A percentile compares a stretch with the other conserved stretches of the same genome.
Conservation (phyloP, 2,888 invertebrate species). For the Cyclophora punctaria region DNA sequence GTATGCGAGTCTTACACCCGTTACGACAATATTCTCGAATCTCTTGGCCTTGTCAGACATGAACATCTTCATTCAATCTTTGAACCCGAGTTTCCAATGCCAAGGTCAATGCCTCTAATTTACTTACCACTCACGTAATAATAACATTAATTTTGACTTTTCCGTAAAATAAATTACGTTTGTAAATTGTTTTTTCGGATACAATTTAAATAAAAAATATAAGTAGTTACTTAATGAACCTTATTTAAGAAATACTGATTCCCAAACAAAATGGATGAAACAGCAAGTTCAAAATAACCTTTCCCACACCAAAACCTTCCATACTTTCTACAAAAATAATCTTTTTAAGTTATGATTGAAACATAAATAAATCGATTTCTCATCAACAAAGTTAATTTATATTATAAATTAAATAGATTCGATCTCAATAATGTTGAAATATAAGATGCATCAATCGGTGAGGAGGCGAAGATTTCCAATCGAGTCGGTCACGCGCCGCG, state of each 20-base stretch:
- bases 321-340: too few relatives aligned
- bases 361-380: neutral
- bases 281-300: too few relatives aligned
- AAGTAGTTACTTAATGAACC: too few relatives aligned
- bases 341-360: neutral
- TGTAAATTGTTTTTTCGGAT: too few relatives aligned
- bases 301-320: too few relatives aligned
- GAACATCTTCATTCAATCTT: constrained; percentile 34
- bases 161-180: too few relatives aligned
- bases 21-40: constrained; percentile 14
- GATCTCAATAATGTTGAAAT: constrained; percentile 26
- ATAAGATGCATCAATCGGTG: constrained; percentile 25
- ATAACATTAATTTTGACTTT: too few relatives aligned
- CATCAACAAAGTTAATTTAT: constrained; percentile 6
- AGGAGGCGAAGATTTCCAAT: constrained; percentile 8
- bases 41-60: constrained; percentile 31
- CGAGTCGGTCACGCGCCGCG: constrained; percentile 9
- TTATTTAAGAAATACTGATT: too few relatives aligned
- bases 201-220: too few relatives aligned
- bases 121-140: neutral
- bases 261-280: too few relatives aligned
- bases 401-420: constrained; percentile 22
- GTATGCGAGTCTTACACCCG: neutral
- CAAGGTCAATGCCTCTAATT: constrained; percentile 32
- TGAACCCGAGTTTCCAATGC: constrained; percentile 39